phyloP scores from a whole-genome alignment of 2,888 invertebrate species.

The Erynnis tages region DNA sequence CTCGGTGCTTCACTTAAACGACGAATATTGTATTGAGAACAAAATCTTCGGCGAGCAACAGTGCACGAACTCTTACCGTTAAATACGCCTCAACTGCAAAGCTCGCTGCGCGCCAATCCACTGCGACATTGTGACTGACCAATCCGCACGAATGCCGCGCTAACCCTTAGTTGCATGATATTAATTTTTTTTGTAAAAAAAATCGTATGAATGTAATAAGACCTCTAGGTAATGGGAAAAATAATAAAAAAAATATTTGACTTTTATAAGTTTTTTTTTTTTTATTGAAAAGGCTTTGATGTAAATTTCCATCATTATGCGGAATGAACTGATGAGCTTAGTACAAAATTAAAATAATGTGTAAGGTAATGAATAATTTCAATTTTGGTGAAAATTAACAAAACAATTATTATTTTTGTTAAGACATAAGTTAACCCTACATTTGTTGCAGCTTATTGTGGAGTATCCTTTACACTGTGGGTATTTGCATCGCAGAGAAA shows the following conservation, averaged over 20 bases:
- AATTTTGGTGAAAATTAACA: too few species aligned
- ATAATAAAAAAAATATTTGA: too few species aligned
- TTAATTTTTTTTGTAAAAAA: too few species aligned
- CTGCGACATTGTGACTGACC: slow-evolving; percentile 25
- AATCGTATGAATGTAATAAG: too few species aligned
- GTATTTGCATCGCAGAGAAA: not conserved
- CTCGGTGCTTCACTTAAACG: slow-evolving; percentile 20
- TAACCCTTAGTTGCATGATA: not conserved
- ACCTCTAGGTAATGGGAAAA: too few species aligned
- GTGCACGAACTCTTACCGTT: slow-evolving; percentile 12
- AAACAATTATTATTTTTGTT: not conserved
- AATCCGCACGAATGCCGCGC: slow-evolving; percentile 10
- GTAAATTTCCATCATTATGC: too few species aligned
- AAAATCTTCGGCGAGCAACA: slow-evolving; percentile 11
- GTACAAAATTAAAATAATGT: too few species aligned
- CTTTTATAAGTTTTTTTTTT: too few species aligned
- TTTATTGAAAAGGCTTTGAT: too few species aligned
- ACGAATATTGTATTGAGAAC: slow-evolving; percentile 24
- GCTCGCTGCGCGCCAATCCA: slow-evolving; percentile 15
- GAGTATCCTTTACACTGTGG: not conserved
- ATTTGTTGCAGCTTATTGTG: not conserved
- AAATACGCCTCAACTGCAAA: slow-evolving; percentile 27
- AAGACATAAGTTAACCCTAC: not conserved
- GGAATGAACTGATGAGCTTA: too few species aligned
- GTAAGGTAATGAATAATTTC: too few species aligned